Evolutionary conservation across 1,140 invertebrate species (phyloP).

Genomic region (Cydia splendana): DNA sequence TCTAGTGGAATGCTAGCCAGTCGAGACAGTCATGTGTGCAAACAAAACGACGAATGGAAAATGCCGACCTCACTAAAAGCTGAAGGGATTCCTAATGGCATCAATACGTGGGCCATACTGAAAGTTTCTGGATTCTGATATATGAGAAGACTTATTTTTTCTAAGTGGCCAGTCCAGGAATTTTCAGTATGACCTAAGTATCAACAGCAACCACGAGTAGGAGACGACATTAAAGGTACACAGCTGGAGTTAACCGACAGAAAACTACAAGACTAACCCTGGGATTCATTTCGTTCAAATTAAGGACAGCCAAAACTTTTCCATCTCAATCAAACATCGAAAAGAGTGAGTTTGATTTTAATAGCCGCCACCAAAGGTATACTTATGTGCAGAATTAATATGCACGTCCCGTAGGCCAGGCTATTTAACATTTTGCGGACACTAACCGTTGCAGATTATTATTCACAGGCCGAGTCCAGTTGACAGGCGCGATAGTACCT

Average conservation of each 20-base stretch:
- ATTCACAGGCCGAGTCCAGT: slow-evolving; percentile 49
- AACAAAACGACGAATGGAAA: not conserved
- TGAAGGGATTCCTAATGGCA: not conserved
- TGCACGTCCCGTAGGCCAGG: not conserved
- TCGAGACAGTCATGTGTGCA: not conserved
- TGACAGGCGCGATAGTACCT: slow-evolving; percentile 52
- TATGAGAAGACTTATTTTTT: no score
- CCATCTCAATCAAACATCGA: not conserved
- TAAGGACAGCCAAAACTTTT: not conserved
- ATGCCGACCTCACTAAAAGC: not conserved
- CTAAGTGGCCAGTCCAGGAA: no score
- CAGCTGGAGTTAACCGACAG: not conserved
- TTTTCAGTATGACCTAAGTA: no score
- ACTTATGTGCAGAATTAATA: not conserved
- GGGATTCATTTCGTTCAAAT: not conserved
- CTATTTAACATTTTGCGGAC: slow-evolving; percentile 22
- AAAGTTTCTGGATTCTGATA: no score
- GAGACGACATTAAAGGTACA: not conserved
- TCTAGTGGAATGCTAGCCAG: no score
- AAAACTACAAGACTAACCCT: not conserved
- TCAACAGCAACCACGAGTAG: not conserved
- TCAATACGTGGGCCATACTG: no score
- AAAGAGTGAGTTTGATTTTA: not conserved
- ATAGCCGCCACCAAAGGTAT: not conserved
- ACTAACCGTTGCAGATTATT: slow-evolving; percentile 51